phyloP scores from a whole-genome alignment of 2,113 vertebrate genomes.

The Tychaedon coryphoeus region DNA sequence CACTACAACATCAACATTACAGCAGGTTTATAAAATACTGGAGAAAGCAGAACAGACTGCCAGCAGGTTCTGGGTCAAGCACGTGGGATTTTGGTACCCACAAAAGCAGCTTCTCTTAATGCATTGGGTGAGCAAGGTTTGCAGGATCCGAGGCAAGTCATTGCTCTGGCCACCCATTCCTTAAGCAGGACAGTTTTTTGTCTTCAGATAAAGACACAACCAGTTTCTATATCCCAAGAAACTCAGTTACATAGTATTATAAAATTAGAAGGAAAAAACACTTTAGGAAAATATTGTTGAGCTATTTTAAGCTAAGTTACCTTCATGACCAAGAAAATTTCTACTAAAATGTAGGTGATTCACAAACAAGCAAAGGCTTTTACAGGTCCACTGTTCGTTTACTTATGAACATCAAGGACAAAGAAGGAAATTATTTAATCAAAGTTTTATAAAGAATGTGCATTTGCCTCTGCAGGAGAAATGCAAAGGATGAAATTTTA shows the following conservation, averaged over 20 bases:
- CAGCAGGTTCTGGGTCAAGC: neutral
- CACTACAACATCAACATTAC: neutral
- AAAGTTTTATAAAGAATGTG: neutral
- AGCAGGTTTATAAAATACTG: neutral
- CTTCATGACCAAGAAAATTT: neutral
- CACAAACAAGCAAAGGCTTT: neutral
- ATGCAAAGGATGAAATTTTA: neutral
- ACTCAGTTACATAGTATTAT: neutral
- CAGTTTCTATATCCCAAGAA: neutral
- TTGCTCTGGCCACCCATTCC: neutral
- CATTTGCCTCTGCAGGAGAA: neutral
- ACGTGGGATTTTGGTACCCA: rapidly evolving
- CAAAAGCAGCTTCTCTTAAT: neutral
- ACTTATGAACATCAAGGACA: neutral
- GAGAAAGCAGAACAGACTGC: neutral
- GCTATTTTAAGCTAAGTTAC: neutral
- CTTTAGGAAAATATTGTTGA: neutral
- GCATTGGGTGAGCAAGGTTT: neutral
- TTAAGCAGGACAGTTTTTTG: neutral
- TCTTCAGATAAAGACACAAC: neutral
- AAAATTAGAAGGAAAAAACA: neutral
- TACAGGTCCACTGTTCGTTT: neutral
- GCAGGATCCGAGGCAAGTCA: neutral
- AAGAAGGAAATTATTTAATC: neutral
- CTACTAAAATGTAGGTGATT: neutral